Percentiles rank a stretch among this genome's conserved stretches.
Conservation (phyloP, 2,888 invertebrate species). For the Rhyacophila evoluta region DNA sequence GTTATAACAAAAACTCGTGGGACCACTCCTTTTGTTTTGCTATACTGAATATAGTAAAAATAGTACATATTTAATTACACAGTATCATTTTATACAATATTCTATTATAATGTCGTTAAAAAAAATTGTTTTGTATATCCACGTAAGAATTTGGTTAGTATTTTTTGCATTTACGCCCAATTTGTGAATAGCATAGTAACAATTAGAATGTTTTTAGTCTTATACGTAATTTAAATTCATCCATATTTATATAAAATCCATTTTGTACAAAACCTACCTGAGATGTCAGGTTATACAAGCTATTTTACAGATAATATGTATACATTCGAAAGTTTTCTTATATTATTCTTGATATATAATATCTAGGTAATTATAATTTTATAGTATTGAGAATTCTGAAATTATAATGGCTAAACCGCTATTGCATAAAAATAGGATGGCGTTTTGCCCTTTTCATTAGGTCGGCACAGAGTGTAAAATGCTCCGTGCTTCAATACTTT, state of each 20-base stretch:
- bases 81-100: too few relatives aligned
- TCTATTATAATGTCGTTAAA: too few relatives aligned
- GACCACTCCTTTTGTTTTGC: too few relatives aligned
- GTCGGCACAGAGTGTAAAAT: conserved; percentile 51
- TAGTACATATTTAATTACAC: too few relatives aligned
- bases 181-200: not conserved
- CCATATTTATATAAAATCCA: not conserved
- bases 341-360: not conserved
- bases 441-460: conserved; percentile 43
- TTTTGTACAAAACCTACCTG: not conserved
- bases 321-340: conserved; percentile 10
- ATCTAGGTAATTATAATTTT: not conserved
- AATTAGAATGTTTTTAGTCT: not conserved
- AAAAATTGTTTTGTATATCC: too few relatives aligned
- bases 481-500: conserved; percentile 52
- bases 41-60: too few relatives aligned
- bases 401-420: conserved; percentile 42
- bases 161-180: too few relatives aligned
- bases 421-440: conserved; percentile 50
- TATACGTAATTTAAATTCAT: not conserved
- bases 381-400: conserved; percentile 44
- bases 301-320: not conserved
- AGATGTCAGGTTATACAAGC: not conserved
- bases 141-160: too few relatives aligned
- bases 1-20: too few relatives aligned